These are phyloP conservation scores for Picus viridis DNA, from an alignment of 2,797 vertebrate genomes.

Conservation along the genomic window DNA sequence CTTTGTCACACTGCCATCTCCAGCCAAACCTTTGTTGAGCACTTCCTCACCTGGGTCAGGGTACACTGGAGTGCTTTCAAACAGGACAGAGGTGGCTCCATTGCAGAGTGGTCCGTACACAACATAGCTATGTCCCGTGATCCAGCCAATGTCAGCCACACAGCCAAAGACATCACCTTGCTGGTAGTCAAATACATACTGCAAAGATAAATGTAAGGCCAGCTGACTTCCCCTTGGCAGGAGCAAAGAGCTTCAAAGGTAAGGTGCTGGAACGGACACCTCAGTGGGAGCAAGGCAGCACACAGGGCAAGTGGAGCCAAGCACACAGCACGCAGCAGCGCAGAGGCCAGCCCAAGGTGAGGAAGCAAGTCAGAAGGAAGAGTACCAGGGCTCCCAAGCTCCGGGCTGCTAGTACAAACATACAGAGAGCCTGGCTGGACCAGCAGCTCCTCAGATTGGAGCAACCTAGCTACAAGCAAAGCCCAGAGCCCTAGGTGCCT, in stretches of 20 bases:
- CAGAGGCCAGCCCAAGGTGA: background rate
- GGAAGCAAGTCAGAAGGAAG: background rate
- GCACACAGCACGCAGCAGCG: background rate
- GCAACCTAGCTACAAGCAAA: background rate
- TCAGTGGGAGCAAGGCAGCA: background rate
- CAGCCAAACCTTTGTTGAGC: background rate
- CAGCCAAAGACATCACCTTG: slow-evolving; percentile 93
- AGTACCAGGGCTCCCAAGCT: background rate
- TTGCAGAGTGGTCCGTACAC: slow-evolving; percentile 96
- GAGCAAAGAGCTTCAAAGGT: background rate
- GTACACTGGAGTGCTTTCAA: slow-evolving; percentile 95
- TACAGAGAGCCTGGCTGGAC: background rate
- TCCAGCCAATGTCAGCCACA: slow-evolving; percentile 96
- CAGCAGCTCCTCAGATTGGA: background rate
- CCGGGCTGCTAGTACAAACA: background rate
- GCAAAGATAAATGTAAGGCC: slow-evolving; percentile 52
- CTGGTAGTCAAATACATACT: slow-evolving; percentile 93
- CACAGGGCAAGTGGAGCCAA: background rate
- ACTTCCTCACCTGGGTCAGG: slow-evolving; percentile 90
- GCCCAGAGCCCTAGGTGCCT: background rate
- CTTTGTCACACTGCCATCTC: background rate
- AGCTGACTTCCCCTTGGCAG: background rate
- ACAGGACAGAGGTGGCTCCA: slow-evolving; percentile 91
- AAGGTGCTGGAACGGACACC: background rate
- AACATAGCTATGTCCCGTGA: slow-evolving; percentile 95